phyloP scores from a whole-genome alignment of 1,140 invertebrate genomes.

The Leptopilina clavipes region DNA sequence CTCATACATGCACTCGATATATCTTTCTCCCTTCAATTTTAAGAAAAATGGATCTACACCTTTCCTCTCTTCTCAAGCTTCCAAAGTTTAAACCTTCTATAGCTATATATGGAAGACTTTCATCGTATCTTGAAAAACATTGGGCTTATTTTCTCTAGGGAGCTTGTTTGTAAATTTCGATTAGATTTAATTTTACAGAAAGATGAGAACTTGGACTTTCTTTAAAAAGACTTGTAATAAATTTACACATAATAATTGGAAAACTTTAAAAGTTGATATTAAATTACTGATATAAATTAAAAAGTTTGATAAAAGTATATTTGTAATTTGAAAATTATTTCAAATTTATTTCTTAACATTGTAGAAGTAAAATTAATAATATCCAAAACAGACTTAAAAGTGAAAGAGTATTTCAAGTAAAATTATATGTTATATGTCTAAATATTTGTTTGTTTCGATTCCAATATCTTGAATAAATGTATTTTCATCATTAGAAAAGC shows the following conservation, averaged over 20 bases:
- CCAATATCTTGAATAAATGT: too few species aligned
- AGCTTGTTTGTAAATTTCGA: background rate
- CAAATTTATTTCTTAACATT: too few species aligned
- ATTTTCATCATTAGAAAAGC: too few species aligned
- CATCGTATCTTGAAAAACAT: background rate
- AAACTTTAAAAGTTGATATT: background rate
- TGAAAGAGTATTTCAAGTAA: too few species aligned
- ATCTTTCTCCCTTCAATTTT: constrained; percentile 2
- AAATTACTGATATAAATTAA: background rate
- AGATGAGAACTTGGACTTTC: background rate
- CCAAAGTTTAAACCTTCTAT: constrained; percentile 16
- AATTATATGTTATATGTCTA: too few species aligned
- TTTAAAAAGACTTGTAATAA: background rate
- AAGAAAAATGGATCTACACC: background rate
- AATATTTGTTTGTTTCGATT: too few species aligned
- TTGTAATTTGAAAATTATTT: too few species aligned
- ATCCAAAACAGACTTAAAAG: too few species aligned
- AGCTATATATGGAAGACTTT: constrained; percentile 14
- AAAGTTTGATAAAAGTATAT: background rate
- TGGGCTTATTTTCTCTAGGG: background rate
- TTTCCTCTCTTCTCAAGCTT: background rate
- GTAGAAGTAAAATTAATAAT: too few species aligned
- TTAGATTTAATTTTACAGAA: background rate
- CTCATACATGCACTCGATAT: constrained; percentile 30
- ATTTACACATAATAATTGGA: background rate